A percentile compares a stretch with the other conserved stretches of the same genome.
phyloP scores from a whole-genome alignment of 2,888 invertebrate species.

The Carabus problematicus region DNA sequence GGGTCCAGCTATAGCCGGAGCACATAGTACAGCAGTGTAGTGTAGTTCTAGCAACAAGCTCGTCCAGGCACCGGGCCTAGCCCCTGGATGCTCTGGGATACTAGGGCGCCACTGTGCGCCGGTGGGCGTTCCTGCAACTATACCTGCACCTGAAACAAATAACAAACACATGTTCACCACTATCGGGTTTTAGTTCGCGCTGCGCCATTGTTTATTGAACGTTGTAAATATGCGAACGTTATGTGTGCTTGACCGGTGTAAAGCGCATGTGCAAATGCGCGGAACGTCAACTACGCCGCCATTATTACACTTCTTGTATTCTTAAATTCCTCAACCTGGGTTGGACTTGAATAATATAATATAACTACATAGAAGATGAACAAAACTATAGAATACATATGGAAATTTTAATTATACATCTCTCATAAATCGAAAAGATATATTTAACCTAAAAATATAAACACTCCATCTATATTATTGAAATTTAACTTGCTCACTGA shows the following conservation, averaged over 20 bases:
- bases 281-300: too few species aligned
- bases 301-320: too few species aligned
- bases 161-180: conserved; percentile 28
- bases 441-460: too few species aligned
- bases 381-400: too few species aligned
- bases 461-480: too few species aligned
- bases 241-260: not conserved
- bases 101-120: conserved; percentile 28
- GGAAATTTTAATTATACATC: too few species aligned
- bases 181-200: conserved; percentile 7
- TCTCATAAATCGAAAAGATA: too few species aligned
- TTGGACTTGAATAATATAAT: too few species aligned
- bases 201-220: conserved; percentile 13
- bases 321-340: too few species aligned
- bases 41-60: not conserved
- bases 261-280: not conserved
- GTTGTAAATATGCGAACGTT: conserved; percentile 15
- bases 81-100: conserved; percentile 8
- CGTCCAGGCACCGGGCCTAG: not conserved
- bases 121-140: conserved; percentile 21
- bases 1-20: not conserved
- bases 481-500: too few species aligned
- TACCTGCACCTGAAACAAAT: conserved; percentile 36
- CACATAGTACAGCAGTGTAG: not conserved
- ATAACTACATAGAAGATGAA: too few species aligned